phyloP scores from a whole-genome alignment of 1,140 invertebrate genomes.

The Agrypnia vestita region DNA sequence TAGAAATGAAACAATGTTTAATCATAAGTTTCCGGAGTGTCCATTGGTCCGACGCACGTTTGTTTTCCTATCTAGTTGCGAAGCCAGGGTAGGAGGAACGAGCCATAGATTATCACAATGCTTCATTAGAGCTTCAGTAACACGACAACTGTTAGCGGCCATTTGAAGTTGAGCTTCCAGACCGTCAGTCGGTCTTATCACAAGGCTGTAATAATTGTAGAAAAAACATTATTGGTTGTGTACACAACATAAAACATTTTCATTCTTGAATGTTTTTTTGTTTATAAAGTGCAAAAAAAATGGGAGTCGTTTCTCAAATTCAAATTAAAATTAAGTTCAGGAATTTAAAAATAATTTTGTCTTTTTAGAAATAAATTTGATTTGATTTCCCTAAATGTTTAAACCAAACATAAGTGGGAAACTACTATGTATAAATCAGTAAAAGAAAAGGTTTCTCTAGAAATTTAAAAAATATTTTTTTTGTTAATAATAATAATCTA shows the following conservation, averaged over 20 bases:
- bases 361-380: too few species aligned
- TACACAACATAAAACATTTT: too few species aligned
- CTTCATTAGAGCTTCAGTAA: conserved; percentile 85
- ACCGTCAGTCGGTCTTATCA: conserved; percentile 73
- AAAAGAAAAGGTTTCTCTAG: too few species aligned
- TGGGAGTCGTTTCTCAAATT: too few species aligned
- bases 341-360: not conserved
- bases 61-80: conserved; percentile 58
- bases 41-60: conserved; percentile 43
- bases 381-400: too few species aligned
- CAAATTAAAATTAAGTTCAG: too few species aligned
- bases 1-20: not conserved
- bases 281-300: too few species aligned
- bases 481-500: too few species aligned
- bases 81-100: conserved; percentile 76
- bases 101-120: conserved; percentile 84
- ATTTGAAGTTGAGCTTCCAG: conserved; percentile 84
- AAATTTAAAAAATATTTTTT: too few species aligned
- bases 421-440: too few species aligned
- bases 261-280: too few species aligned
- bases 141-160: conserved; percentile 86
- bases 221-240: not conserved
- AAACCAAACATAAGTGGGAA: too few species aligned
- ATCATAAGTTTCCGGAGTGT: conserved; percentile 34
- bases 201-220: conserved; percentile 67